Evolutionary conservation across 1,140 invertebrate genomes (phyloP), one percentile per base, ranked within the genome.

Genomic region (Drosophila lowei): DNA sequence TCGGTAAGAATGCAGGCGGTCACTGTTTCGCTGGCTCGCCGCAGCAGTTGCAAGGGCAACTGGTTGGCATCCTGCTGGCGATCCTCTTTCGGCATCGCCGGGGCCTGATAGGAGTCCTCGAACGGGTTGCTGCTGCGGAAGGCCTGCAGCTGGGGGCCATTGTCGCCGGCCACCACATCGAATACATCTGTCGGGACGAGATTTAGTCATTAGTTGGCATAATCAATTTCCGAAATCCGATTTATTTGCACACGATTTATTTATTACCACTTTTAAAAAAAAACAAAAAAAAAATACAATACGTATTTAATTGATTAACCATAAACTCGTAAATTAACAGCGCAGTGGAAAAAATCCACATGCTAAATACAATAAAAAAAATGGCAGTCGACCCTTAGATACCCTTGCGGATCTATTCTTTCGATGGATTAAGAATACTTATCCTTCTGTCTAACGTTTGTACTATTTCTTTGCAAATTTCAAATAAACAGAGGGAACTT

Each of bases 21-120:
- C 2, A 80, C 81, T 16, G 73, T 88, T 48, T 75, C 65, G 30
- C 83, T 85, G 46, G 64, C 77, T 0, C 81, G 68, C 2, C 83
- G 64, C 30, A 85, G 16, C 21, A 85, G 49, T 7, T 86, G 77
- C 30, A 71, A 46, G 4, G 77, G 83, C 44, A 65, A 58, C 3
- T 70, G 53, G 59, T 72, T 74, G 42, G n/a, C 16, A 11, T 64
- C 65, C 25, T 34, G 30, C n/a, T 49, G 48, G 2, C 64, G 58
- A 1, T 60, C 44, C 6, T 44, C 6, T 2, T 16, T 44, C 8
- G 11, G 1, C 21, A 38, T 34, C 8, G 9, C 28, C 2, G 65
- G n/a, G 3, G 13, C 23, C 15, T 48, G 43, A 6, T 56, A 21
- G 0, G 55, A 16, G 15, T 75, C 60, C 5, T 73, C 72, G 15